phyloP scores from a whole-genome alignment of 1,140 invertebrate genomes.

The Cryptotermes secundus region DNA sequence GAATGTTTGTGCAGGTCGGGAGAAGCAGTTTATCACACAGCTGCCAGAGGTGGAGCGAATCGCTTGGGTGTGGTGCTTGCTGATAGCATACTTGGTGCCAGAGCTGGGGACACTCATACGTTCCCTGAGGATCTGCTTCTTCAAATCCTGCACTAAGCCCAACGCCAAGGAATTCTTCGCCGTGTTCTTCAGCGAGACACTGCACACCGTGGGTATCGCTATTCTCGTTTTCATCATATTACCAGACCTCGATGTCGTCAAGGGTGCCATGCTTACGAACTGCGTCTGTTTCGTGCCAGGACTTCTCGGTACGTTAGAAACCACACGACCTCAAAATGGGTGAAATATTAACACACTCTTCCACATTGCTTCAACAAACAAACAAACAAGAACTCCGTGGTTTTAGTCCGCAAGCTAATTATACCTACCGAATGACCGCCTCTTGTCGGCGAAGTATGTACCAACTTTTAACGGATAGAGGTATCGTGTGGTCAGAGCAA shows the following conservation, averaged over 20 bases:
- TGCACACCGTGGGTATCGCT: slow-evolving; percentile 82
- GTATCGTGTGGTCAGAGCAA: too few relatives aligned
- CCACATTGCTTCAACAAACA: too few relatives aligned
- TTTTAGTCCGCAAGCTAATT: too few relatives aligned
- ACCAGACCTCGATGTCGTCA: slow-evolving; percentile 87
- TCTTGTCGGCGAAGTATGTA: too few relatives aligned
- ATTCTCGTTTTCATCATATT: slow-evolving; percentile 84
- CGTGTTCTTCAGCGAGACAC: slow-evolving; percentile 78
- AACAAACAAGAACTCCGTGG: too few relatives aligned
- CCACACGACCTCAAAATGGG: too few relatives aligned
- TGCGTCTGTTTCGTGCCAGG: slow-evolving; percentile 88
- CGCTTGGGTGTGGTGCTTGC: slow-evolving; percentile 91
- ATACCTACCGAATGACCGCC: too few relatives aligned
- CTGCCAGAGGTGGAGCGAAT: slow-evolving; percentile 80
- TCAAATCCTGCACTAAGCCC: slow-evolving; percentile 78
- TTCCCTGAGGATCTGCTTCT: slow-evolving; percentile 83
- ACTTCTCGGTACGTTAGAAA: slow-evolving; percentile 57
- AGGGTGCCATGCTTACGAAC: slow-evolving; percentile 91
- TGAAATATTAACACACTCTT: too few relatives aligned
- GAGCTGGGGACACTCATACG: slow-evolving; percentile 84
- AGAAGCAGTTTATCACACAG: slow-evolving; percentile 75
- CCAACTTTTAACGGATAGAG: too few relatives aligned
- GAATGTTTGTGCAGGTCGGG: slow-evolving; percentile 62
- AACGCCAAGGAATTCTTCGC: slow-evolving; percentile 62
- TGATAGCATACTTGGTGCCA: slow-evolving; percentile 82